phyloP scores from a whole-genome alignment of 2,797 vertebrate species.

The Coilia nasus region DNA sequence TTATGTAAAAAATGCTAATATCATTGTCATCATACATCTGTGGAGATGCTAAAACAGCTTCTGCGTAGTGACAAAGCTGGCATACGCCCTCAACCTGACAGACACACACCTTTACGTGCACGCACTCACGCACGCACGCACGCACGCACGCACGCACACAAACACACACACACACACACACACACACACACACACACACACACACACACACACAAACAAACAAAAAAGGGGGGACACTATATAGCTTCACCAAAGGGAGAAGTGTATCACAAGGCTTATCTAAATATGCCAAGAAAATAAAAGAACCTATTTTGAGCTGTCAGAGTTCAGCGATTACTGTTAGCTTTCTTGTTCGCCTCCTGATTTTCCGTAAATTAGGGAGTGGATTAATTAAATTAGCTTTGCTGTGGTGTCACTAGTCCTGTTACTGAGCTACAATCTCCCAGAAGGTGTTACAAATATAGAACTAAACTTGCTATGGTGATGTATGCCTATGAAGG shows the following conservation, averaged over 20 bases:
- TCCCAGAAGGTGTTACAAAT: constrained; percentile 51
- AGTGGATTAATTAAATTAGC: constrained; percentile 70
- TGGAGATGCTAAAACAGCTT: no score
- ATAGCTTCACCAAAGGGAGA: no score
- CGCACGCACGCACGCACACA: no score
- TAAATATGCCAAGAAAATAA: no score
- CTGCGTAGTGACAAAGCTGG: no score
- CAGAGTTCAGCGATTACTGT: constrained; percentile 58
- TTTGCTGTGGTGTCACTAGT: constrained; percentile 46
- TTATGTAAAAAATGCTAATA: not conserved
- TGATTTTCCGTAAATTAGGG: constrained; percentile 66
- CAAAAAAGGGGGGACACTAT: not conserved
- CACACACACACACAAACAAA: not conserved
- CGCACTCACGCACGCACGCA: no score
- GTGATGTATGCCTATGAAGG: not conserved
- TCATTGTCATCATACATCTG: not conserved
- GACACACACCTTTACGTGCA: no score
- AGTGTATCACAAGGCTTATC: no score
- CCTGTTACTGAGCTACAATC: constrained; percentile 44
- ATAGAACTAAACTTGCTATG: not conserved
- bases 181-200: not conserved
- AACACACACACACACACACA: no score
- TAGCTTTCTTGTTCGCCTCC: constrained; percentile 43
- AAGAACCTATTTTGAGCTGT: constrained; percentile 42
- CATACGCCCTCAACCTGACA: no score